phyloP scores from a whole-genome alignment of 1,140 invertebrate genomes.

The Brachionus sp. region DNA sequence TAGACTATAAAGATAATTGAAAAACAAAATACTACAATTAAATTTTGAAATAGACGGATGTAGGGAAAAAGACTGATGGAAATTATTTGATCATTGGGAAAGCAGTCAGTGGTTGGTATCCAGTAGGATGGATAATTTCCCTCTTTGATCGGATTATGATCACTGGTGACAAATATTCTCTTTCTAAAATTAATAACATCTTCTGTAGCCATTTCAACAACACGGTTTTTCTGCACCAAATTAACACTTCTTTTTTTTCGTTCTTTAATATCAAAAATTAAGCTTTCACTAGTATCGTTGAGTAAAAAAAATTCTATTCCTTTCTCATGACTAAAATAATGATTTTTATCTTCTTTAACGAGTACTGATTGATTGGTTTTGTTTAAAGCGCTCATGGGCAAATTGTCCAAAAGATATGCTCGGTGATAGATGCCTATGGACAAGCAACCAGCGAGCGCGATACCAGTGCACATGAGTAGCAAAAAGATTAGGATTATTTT shows the following conservation, averaged over 20 bases:
- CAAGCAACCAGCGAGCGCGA: not conserved
- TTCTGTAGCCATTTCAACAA: not conserved
- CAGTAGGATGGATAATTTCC: not conserved
- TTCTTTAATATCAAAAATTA: not conserved
- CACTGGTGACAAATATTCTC: not conserved
- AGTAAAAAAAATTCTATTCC: not conserved
- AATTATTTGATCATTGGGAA: conserved; percentile 40
- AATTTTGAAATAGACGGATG: conserved; percentile 40
- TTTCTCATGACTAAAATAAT: not conserved
- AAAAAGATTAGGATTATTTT: not conserved
- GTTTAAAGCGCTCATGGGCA: not conserved
- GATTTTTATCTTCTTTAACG: not conserved
- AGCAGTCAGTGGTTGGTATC: conserved; percentile 33
- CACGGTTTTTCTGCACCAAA: not conserved
- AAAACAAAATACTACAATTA: conserved; percentile 35
- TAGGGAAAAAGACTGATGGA: not conserved
- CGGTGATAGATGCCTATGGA: conserved; percentile 22
- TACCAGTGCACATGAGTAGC: not conserved
- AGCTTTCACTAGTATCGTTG: not conserved
- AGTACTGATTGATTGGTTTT: not conserved
- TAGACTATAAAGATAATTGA: conserved; percentile 34
- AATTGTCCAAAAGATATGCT: not conserved
- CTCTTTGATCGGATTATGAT: not conserved
- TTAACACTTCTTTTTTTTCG: not conserved
- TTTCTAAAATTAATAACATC: not conserved